Percentiles rank a stretch among this genome's conserved stretches.
Conservation (phyloP, 2,888 invertebrate species). For the Spicauda simplicius region DNA sequence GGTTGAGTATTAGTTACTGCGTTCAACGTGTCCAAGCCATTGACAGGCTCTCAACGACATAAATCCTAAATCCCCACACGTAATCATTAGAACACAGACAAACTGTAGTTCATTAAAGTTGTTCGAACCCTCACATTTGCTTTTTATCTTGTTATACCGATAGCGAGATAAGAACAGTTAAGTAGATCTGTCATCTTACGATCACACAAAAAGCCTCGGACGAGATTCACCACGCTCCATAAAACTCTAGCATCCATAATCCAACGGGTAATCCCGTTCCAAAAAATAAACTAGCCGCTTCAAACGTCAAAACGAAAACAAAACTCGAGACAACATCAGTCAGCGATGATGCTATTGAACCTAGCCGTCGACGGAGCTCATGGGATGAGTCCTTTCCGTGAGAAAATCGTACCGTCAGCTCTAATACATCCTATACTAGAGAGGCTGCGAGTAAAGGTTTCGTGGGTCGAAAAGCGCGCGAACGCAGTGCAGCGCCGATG, state of each 20-base stretch:
- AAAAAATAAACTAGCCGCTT: constrained; percentile 63
- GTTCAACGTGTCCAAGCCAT: constrained; percentile 20
- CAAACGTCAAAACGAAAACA: constrained; percentile 71
- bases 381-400: constrained; percentile 72
- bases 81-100: constrained; percentile 23
- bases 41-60: constrained; percentile 27
- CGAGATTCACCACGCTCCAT: constrained; percentile 67
- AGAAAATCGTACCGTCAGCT: constrained; percentile 61
- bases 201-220: constrained; percentile 61
- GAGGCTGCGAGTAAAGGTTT: constrained; percentile 71
- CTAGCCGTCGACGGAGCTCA: constrained; percentile 43
- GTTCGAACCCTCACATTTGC: constrained; percentile 21
- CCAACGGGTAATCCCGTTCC: constrained; percentile 71
- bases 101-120: constrained; percentile 32
- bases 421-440: constrained; percentile 59
- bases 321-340: constrained; percentile 70
- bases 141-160: constrained; percentile 40
- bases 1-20: constrained; percentile 26
- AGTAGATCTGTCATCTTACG: constrained; percentile 46
- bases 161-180: constrained; percentile 57
- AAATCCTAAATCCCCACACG: constrained; percentile 32
- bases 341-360: constrained; percentile 57
- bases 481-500: constrained; percentile 81
- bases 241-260: constrained; percentile 67
- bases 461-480: constrained; percentile 81